These are phyloP conservation scores for Poicephalus gulielmi DNA, from an alignment of 2,113 vertebrate genomes.

Conservation along the genomic window DNA sequence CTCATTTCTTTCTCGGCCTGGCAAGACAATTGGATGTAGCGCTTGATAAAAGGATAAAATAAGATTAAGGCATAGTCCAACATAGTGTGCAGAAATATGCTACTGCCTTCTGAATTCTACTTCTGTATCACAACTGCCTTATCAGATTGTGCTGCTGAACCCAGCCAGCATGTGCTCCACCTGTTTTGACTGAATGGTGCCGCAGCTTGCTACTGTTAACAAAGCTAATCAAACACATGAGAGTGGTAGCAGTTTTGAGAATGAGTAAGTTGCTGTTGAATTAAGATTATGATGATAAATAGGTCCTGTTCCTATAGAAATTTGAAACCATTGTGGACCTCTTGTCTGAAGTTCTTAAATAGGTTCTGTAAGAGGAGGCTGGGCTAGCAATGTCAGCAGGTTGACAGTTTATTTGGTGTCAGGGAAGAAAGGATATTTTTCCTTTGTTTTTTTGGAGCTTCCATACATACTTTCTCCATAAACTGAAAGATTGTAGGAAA, in stretches of 20 bases:
- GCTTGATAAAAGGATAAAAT: background rate
- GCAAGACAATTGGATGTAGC: background rate
- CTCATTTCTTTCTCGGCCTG: background rate
- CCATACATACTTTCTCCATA: background rate
- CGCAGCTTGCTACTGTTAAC: background rate
- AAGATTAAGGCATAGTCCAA: background rate
- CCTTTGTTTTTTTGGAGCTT: background rate
- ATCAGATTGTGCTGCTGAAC: background rate
- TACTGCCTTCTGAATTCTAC: background rate
- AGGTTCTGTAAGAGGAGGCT: background rate
- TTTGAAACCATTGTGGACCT: background rate
- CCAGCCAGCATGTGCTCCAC: background rate
- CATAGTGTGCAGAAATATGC: background rate
- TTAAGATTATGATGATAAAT: background rate
- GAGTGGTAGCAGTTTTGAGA: background rate
- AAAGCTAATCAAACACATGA: background rate
- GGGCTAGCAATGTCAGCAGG: background rate
- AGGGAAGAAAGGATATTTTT: background rate
- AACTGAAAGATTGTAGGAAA: background rate
- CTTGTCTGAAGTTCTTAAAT: background rate
- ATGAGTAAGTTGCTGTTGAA: background rate
- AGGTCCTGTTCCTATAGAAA: background rate
- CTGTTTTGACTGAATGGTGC: background rate
- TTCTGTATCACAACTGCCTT: background rate
- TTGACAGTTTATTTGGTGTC: background rate